Percentiles rank a stretch among this genome's conserved stretches.
phyloP scores from a whole-genome alignment of 2,888 invertebrate genomes.

The Helobdella robusta region DNA sequence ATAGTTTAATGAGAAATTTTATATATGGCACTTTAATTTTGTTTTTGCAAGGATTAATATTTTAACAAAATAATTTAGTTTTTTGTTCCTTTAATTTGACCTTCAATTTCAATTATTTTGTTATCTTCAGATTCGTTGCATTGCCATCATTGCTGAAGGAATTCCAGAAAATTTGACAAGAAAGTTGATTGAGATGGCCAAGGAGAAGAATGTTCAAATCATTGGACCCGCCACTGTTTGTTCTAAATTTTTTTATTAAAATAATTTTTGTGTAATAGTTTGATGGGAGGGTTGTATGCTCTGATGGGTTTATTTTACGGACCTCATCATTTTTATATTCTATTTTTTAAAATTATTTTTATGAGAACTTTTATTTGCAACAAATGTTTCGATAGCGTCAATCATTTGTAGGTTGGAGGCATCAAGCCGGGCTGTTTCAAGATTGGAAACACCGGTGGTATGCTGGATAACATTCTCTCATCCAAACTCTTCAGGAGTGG shows the following conservation, averaged over 20 bases:
- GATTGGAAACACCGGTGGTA: slow-evolving; percentile 97
- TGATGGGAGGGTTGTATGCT: background rate
- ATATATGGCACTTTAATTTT: too few species aligned
- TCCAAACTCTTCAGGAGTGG: slow-evolving; percentile 93
- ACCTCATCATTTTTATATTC: too few species aligned
- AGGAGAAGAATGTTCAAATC: slow-evolving; percentile 72
- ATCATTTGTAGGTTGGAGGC: slow-evolving; percentile 67
- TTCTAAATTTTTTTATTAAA: slow-evolving; percentile 18
- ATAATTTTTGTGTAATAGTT: background rate
- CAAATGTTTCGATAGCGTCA: too few species aligned
- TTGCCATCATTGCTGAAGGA: slow-evolving; percentile 97
- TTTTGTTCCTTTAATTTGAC: too few species aligned
- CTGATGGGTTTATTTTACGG: too few species aligned
- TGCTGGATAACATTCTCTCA: slow-evolving; percentile 97
- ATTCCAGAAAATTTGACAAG: slow-evolving; percentile 97
- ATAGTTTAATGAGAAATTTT: too few species aligned
- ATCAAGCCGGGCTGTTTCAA: slow-evolving; percentile 98
- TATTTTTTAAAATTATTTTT: too few species aligned
- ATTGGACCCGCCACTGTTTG: slow-evolving; percentile 71
- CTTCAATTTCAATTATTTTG: background rate
- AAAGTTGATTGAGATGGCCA: slow-evolving; percentile 69
- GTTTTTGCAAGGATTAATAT: too few species aligned
- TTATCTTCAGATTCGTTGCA: slow-evolving; percentile 68
- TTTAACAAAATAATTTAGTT: too few species aligned
- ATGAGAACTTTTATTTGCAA: too few species aligned